Evolutionary conservation across 2,113 vertebrate genomes (phyloP).

Genomic region (Chrysochloris asiatica): DNA sequence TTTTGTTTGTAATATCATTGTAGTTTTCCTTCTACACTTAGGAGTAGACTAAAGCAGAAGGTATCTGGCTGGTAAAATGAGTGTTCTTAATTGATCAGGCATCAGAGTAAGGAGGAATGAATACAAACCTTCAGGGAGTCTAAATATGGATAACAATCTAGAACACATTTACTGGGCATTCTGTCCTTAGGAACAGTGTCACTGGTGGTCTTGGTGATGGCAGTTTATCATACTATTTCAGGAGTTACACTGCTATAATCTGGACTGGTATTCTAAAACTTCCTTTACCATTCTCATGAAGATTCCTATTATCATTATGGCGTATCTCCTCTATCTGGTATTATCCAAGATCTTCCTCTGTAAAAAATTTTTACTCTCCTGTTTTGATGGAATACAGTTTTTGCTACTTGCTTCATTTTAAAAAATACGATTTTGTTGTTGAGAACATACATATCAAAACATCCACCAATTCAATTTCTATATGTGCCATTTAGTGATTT

Average conservation of each 20-base stretch:
- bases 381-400: conserved; percentile 1
- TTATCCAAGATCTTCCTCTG: neutral
- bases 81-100: neutral
- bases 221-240: neutral
- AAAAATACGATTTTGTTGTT: neutral
- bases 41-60: neutral
- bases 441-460: neutral
- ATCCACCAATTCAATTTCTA: neutral
- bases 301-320: too few relatives aligned
- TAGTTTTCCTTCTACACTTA: neutral
- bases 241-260: neutral
- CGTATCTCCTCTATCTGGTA: neutral
- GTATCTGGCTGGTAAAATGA: neutral
- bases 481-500: neutral
- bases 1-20: neutral
- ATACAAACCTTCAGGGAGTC: neutral
- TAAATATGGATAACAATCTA: neutral
- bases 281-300: too few relatives aligned
- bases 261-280: neutral
- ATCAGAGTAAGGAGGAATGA: neutral
- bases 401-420: neutral
- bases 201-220: neutral
- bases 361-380: neutral
- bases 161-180: neutral
- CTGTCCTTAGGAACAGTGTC: neutral